Percentiles rank a stretch among this genome's conserved stretches.
These are phyloP conservation scores for Silvanus unidentatus DNA, from an alignment of 2,888 invertebrate species.

Conservation along the genomic window DNA sequence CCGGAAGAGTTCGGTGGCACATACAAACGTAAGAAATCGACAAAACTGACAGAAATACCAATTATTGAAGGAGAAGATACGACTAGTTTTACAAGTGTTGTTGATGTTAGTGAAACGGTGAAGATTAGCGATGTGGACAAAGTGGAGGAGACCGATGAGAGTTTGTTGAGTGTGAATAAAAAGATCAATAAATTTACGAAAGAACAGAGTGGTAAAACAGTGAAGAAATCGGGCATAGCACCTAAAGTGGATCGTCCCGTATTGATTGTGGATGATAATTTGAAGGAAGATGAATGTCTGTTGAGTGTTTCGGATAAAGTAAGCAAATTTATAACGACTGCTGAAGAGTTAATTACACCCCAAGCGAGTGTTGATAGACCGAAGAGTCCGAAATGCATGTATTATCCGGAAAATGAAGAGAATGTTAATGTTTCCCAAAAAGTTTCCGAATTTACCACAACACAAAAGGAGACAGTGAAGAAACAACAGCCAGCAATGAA, in stretches of 20 bases:
- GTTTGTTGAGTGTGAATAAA: slow-evolving; percentile 53
- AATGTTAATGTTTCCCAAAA: slow-evolving; percentile 53
- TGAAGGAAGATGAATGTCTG: slow-evolving; percentile 58
- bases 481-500: slow-evolving; percentile 21
- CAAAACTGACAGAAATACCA: slow-evolving; percentile 48
- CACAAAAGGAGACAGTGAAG: slow-evolving; percentile 21
- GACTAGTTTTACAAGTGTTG: slow-evolving; percentile 47
- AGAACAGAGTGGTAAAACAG: slow-evolving; percentile 33
- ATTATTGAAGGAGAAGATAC: slow-evolving; percentile 58
- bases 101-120: slow-evolving; percentile 30
- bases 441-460: slow-evolving; percentile 45
- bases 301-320: slow-evolving; percentile 66
- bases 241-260: slow-evolving; percentile 45
- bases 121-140: slow-evolving; percentile 39
- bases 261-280: slow-evolving; percentile 51
- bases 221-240: slow-evolving; percentile 37
- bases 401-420: slow-evolving; percentile 24
- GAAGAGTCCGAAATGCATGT: slow-evolving; percentile 35
- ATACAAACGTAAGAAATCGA: slow-evolving; percentile 38
- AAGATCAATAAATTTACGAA: slow-evolving; percentile 50
- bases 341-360: slow-evolving; percentile 40
- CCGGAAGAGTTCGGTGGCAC: slow-evolving; percentile 59
- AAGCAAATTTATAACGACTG: slow-evolving; percentile 56
- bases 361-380: slow-evolving; percentile 27
- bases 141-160: slow-evolving; percentile 49